Conservation (phyloP, 2,113 vertebrate species). For the Rousettus leschenaultii region DNA sequence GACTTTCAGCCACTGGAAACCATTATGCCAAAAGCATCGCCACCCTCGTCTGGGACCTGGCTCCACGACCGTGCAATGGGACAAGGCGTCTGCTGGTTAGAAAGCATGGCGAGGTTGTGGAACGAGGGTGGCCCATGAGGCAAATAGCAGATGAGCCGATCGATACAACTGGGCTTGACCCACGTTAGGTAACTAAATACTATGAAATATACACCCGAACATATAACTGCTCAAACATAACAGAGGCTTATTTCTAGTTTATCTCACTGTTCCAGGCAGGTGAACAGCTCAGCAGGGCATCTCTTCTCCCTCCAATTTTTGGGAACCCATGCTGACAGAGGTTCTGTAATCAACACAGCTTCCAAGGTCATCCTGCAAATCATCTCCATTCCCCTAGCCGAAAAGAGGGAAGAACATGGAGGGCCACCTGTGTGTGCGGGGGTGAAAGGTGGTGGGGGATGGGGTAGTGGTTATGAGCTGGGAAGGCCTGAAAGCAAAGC, state of each 20-base stretch:
- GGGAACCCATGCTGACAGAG: not conserved
- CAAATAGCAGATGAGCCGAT: not conserved
- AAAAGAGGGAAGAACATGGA: not conserved
- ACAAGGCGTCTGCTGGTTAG: not conserved
- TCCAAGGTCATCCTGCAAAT: not conserved
- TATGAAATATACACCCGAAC: not conserved
- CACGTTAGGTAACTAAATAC: not conserved
- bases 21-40: not conserved
- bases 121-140: not conserved
- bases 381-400: not conserved
- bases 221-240: not conserved
- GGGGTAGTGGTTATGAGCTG: not conserved
- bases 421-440: no score
- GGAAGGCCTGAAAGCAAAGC: not conserved
- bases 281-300: not conserved
- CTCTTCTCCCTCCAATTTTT: not conserved
- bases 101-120: not conserved
- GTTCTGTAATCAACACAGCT: not conserved
- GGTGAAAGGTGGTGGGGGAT: no score
- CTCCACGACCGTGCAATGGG: rapidly evolving
- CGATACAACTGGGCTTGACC: not conserved
- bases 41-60: not conserved
- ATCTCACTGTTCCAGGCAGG: not conserved
- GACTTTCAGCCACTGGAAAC: not conserved
- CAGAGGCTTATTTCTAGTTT: not conserved